A percentile compares a stretch with the other conserved stretches of the same genome.
Evolutionary conservation across 37 sponge, comb jelly and placozoan species (phyloP).

Genomic region (Diacarnus erythraeanus): DNA sequence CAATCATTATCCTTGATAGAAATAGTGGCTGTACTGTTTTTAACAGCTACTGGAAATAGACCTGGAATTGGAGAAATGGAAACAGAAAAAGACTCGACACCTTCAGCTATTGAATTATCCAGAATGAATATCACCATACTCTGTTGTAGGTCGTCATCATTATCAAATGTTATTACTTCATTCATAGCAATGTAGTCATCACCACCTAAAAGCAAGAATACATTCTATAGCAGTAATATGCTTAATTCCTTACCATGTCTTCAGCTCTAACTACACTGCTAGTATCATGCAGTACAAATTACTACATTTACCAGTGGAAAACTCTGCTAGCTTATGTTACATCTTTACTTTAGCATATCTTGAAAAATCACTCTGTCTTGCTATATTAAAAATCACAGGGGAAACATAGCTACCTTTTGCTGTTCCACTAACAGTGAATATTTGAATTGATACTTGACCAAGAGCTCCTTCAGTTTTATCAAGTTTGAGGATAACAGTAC

Average conservation of each 20-base stretch:
- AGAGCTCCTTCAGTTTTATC: constrained; percentile 34
- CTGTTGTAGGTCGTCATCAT: background rate
- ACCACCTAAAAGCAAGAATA: background rate
- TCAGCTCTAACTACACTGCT: too few species aligned
- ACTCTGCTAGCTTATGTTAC: too few species aligned
- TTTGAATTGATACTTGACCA: constrained; percentile 13
- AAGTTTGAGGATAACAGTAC: constrained; percentile 15
- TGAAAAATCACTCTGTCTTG: too few species aligned
- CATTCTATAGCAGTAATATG: too few species aligned
- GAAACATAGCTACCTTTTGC: constrained; percentile 17
- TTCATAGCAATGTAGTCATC: background rate
- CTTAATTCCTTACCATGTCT: too few species aligned
- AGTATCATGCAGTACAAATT: too few species aligned
- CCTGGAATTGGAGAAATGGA: background rate
- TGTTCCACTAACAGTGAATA: constrained; percentile 11
- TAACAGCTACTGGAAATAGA: constrained; percentile 16
- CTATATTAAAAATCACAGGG: too few species aligned
- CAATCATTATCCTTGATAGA: constrained; percentile 25
- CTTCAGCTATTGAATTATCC: constrained; percentile 3
- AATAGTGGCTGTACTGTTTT: background rate
- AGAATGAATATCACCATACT: background rate
- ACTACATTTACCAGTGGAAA: too few species aligned
- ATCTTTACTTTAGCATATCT: too few species aligned
- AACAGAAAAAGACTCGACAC: constrained; percentile 4
- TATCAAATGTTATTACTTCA: background rate